These are phyloP conservation scores for Zaprionus vittiger DNA, from an alignment of 1,140 invertebrate species.

Conservation along the genomic window DNA sequence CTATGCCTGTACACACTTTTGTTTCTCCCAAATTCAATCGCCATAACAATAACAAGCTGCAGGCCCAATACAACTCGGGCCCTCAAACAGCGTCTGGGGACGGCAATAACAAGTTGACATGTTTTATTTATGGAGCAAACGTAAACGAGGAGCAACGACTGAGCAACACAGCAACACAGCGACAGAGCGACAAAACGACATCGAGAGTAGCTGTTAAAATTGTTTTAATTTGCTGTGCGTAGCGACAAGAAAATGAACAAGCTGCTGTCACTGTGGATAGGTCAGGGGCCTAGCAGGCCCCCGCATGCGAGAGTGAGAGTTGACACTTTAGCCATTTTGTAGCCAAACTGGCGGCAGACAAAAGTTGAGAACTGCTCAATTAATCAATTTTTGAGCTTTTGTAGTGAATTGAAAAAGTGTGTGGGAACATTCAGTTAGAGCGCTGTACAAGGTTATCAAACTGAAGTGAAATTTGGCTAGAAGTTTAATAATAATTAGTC, in stretches of 20 bases:
- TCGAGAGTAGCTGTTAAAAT: conserved; percentile 79
- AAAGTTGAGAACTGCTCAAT: not conserved
- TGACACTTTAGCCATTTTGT: conserved; percentile 31
- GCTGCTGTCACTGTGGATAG: conserved; percentile 18
- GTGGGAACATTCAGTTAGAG: no score
- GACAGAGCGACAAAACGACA: conserved; percentile 57
- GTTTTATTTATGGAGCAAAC: conserved; percentile 79
- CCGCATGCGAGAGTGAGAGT: conserved; percentile 6
- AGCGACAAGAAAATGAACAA: conserved; percentile 53
- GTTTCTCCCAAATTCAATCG: conserved; percentile 22
- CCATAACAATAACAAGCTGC: conserved; percentile 61
- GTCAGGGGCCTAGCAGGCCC: conserved; percentile 30
- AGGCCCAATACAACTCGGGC: conserved; percentile 5
- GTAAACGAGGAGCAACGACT: conserved; percentile 49
- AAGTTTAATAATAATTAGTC: no score
- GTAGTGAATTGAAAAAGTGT: not conserved
- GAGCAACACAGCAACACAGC: conserved; percentile 44
- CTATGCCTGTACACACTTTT: not conserved
- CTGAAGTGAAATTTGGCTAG: no score
- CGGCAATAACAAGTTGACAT: conserved; percentile 79
- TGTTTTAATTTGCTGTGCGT: conserved; percentile 77
- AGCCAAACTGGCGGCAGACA: not conserved
- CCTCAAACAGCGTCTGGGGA: conserved; percentile 58
- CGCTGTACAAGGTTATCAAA: no score
- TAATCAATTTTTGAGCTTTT: not conserved